These are phyloP conservation scores for Pterostichus madidus DNA, from an alignment of 2,888 invertebrate species.

Conservation along the genomic window DNA sequence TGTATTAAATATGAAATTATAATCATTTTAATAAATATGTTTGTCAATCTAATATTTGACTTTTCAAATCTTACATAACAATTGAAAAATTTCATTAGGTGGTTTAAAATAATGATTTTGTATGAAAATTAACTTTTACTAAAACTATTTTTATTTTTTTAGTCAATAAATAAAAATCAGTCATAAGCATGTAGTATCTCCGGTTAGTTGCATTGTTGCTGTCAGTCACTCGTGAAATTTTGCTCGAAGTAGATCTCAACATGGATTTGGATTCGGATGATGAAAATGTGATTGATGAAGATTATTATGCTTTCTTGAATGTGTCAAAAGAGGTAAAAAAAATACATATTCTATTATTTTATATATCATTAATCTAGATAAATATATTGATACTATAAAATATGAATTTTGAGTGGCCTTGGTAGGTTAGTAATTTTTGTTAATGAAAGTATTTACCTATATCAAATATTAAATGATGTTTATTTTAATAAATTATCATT, in stretches of 20 bases:
- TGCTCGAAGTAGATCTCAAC: slow-evolving; percentile 25
- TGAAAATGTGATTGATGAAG: slow-evolving; percentile 85
- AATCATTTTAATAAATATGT: slow-evolving; percentile 20
- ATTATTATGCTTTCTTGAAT: slow-evolving; percentile 93
- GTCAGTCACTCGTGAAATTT: slow-evolving; percentile 45
- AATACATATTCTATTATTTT: neutral
- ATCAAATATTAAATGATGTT: neutral
- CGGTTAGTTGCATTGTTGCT: neutral
- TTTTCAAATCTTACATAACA: slow-evolving; percentile 63
- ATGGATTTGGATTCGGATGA: slow-evolving; percentile 87
- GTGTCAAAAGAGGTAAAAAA: slow-evolving; percentile 86
- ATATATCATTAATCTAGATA: neutral
- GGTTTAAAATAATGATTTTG: slow-evolving; percentile 6
- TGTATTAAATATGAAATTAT: slow-evolving; percentile 47
- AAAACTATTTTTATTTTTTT: slow-evolving; percentile 31
- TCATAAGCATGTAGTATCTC: slow-evolving; percentile 24
- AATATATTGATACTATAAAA: slow-evolving; percentile 48
- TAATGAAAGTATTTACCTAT: slow-evolving; percentile 30
- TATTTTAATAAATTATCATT: neutral
- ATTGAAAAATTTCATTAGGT: slow-evolving; percentile 52
- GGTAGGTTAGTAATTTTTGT: slow-evolving; percentile 37
- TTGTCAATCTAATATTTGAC: slow-evolving; percentile 37
- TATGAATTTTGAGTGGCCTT: slow-evolving; percentile 32
- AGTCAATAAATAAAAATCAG: neutral
- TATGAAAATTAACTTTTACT: slow-evolving; percentile 20